Percentiles rank a stretch among this genome's conserved stretches.
These are phyloP conservation scores for Notodonta ziczac DNA, from an alignment of 2,888 invertebrate species.

Conservation along the genomic window DNA sequence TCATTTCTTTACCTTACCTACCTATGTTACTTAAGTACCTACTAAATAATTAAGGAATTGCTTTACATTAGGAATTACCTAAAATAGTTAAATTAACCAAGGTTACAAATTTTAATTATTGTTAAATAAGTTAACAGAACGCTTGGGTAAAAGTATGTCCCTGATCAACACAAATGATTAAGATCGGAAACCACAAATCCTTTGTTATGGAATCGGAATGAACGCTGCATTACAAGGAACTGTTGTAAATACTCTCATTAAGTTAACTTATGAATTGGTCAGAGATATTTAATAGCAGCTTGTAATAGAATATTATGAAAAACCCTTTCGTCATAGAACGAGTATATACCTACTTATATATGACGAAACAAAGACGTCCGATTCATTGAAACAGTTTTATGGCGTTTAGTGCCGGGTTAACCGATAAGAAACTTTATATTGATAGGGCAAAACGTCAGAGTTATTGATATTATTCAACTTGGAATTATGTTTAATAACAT, in stretches of 20 bases:
- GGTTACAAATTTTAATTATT: no score
- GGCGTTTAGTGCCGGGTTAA: conserved; percentile 3
- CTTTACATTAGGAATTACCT: no score
- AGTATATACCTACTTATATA: not conserved
- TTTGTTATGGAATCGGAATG: not conserved
- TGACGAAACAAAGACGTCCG: not conserved
- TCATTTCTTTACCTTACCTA: no score
- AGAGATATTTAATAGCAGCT: not conserved
- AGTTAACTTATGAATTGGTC: not conserved
- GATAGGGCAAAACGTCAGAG: not conserved
- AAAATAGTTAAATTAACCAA: no score
- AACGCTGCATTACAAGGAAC: no score
- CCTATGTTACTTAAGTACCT: no score
- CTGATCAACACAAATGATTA: not conserved
- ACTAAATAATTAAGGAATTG: no score
- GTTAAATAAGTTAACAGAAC: not conserved
- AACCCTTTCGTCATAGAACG: not conserved
- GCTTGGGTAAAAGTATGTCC: not conserved
- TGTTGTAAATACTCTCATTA: not conserved
- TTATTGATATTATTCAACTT: no score
- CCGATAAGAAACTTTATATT: not conserved
- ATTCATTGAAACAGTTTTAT: not conserved
- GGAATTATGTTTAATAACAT: no score
- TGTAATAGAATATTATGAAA: not conserved
- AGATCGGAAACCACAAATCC: not conserved